Conservation (phyloP, 2,888 invertebrate species). For the Nephrotoma appendiculata region DNA sequence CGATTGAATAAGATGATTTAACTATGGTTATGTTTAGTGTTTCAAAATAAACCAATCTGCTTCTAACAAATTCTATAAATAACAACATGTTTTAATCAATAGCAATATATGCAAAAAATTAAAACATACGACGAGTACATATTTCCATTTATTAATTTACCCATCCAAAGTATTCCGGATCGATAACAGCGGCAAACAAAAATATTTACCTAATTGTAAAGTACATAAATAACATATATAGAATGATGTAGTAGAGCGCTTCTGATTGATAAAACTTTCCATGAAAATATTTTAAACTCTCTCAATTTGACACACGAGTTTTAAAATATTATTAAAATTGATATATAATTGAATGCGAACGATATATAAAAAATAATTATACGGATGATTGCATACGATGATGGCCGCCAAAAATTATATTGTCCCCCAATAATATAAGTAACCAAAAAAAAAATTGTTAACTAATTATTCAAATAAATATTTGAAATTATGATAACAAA, state of each 20-base stretch:
- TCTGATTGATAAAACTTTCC: not conserved
- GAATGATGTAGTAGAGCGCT: not conserved
- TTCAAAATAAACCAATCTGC: no score
- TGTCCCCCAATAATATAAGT: not conserved
- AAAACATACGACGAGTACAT: not conserved
- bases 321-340: no score
- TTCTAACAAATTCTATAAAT: not conserved
- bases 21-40: no score
- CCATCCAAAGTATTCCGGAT: not conserved
- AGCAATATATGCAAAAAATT: not conserved
- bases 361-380: no score
- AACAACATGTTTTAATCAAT: not conserved
- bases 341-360: no score
- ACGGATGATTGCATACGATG: no score
- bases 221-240: not conserved
- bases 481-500: not conserved
- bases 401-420: not conserved
- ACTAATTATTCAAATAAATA: not conserved
- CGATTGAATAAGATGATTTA: no score
- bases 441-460: not conserved
- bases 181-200: not conserved
- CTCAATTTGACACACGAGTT: no score
- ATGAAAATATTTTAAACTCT: not conserved
- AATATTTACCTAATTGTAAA: not conserved
- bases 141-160: not conserved